Percentiles rank a stretch among this genome's conserved stretches.
These are phyloP conservation scores for Drosophila hamatofila DNA, from an alignment of 2,888 invertebrate genomes.

Conservation along the genomic window DNA sequence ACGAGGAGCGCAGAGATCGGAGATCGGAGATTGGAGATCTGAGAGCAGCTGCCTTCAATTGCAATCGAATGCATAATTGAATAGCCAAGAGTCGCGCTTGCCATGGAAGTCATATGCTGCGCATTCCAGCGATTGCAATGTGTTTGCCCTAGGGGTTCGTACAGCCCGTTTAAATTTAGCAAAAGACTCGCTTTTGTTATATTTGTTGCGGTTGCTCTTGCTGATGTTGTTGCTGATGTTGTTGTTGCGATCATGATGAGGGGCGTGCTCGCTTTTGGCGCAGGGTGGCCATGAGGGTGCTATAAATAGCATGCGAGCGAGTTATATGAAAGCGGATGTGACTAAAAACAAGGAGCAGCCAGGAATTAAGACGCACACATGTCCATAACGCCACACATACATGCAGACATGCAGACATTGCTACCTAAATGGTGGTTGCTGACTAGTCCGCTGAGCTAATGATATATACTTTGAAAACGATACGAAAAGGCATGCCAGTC, in stretches of 20 bases:
- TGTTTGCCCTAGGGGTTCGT: slow-evolving; percentile 31
- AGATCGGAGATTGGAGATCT: not conserved
- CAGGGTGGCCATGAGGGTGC: slow-evolving; percentile 62
- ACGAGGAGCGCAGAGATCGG: not conserved
- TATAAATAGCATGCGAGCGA: slow-evolving; percentile 63
- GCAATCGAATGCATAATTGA: slow-evolving; percentile 44
- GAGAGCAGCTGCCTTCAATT: slow-evolving; percentile 30
- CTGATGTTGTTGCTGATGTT: slow-evolving; percentile 6
- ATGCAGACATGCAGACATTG: not conserved
- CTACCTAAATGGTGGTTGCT: slow-evolving; percentile 38
- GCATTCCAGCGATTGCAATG: slow-evolving; percentile 43
- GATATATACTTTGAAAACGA: slow-evolving; percentile 22
- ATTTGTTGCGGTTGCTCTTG: slow-evolving; percentile 5
- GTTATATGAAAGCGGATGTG: slow-evolving; percentile 59
- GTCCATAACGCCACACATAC: not conserved
- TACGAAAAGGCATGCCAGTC: slow-evolving; percentile 12
- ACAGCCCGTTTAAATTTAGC: slow-evolving; percentile 57
- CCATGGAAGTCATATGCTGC: slow-evolving; percentile 25
- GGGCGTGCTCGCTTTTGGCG: slow-evolving; percentile 43
- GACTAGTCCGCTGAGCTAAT: slow-evolving; percentile 29
- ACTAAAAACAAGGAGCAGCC: slow-evolving; percentile 52
- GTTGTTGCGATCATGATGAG: slow-evolving; percentile 33
- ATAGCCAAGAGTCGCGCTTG: slow-evolving; percentile 19
- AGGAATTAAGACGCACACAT: slow-evolving; percentile 26
- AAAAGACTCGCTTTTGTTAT: slow-evolving; percentile 18